Percentiles rank a stretch among this genome's conserved stretches.
These are phyloP conservation scores for Quadriops clusia DNA, from an alignment of 2,888 invertebrate species.

Conservation along the genomic window DNA sequence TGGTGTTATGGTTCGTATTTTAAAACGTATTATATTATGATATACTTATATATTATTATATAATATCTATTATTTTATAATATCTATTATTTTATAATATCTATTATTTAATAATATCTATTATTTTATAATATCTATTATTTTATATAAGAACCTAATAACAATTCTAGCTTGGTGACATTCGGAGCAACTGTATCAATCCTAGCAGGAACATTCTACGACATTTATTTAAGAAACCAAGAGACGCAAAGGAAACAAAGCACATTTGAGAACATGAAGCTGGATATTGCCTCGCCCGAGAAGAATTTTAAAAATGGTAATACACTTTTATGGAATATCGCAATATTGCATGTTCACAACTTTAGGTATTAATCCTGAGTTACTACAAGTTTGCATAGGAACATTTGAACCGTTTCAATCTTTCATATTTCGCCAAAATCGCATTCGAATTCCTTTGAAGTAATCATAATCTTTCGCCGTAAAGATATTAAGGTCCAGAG, in stretches of 20 bases:
- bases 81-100: neutral
- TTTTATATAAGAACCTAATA: neutral
- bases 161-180: conserved; percentile 45
- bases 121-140: conserved; percentile 1
- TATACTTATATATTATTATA: neutral
- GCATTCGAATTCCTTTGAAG: too few species aligned
- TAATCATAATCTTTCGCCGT: too few species aligned
- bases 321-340: too few species aligned
- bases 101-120: neutral
- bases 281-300: too few species aligned
- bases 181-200: conserved; percentile 44
- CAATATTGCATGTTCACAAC: too few species aligned
- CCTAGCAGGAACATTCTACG: conserved; percentile 57
- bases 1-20: conserved; percentile 53
- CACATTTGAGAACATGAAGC: too few species aligned
- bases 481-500: too few species aligned
- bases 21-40: conserved; percentile 1
- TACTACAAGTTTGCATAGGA: too few species aligned
- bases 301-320: too few species aligned
- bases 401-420: too few species aligned
- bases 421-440: too few species aligned
- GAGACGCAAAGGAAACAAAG: conserved; percentile 36
- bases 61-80: conserved; percentile 4
- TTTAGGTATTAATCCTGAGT: too few species aligned
- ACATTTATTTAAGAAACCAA: conserved; percentile 49